Evolutionary conservation across 2,113 vertebrate genomes (phyloP), one percentile per base, ranked within the genome.

Genomic region (Malurus melanocephalus): DNA sequence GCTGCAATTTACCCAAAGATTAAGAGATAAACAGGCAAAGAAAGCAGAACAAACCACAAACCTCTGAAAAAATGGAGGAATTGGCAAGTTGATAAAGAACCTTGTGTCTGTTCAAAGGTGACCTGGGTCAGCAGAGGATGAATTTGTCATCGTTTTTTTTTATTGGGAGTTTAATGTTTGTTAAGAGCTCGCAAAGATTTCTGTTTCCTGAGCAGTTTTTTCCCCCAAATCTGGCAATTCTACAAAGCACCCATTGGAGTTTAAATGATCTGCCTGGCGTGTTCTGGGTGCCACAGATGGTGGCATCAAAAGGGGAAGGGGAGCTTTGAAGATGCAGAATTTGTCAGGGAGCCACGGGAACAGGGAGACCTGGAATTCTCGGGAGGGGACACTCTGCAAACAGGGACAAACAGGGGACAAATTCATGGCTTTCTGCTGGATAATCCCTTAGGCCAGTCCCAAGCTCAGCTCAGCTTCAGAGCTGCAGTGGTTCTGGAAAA

Each of bases 291-390:
- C 89, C 87, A 59, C 40, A 89, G 79, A 43, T 0, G 1, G 6
- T 90, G 94, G 81, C 59, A 89, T 92, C 75, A 42, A 80, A 91
- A 78, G 43, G 59, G 43, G 55, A 72, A 69, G 69, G 66, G 82
- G 83, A 22, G 43, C 78, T 93, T 95, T 87, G 92, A 92, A 87
- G 93, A 75, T 53, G 11, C 87, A 88, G 86, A 59, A 40, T 48
- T 85, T 92, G 88, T 79, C 76, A 61, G 26, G 35, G 38, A 89
- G 55, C 73, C 83, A 65, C 7, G 4, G 86, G 92, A 55, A 10
- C 88, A 73, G 57, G 55, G 68, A 83, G 76, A 92, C 5, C n/a
- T 24, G 79, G 40, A 57, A 48, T 57, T 62, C 77, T 40, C 21
- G 3, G 65, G 42, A 68, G 35, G 60, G 72, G 56, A 89, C 75